Evolutionary conservation across 1,140 invertebrate species (phyloP).

Genomic region (Leptinotarsa undecemlineata): DNA sequence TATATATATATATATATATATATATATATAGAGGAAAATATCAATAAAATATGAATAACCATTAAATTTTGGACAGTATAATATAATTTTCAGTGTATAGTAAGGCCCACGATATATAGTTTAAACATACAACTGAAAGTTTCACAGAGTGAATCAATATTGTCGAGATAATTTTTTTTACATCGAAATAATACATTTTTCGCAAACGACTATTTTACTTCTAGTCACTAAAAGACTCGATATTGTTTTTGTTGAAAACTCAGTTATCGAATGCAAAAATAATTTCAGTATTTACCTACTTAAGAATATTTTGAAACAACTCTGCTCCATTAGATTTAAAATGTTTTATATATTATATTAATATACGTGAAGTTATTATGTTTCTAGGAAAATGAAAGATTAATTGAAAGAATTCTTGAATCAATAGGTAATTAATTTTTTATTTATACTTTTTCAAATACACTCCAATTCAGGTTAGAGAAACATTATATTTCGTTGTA

Average conservation of each 20-base stretch:
- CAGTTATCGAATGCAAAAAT: neutral
- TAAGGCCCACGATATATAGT: slow-evolving; percentile 60
- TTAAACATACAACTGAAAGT: slow-evolving; percentile 57
- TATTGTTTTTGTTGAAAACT: neutral
- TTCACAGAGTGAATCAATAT: slow-evolving; percentile 58
- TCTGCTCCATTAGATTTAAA: too few species aligned
- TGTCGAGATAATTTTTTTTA: slow-evolving; percentile 57
- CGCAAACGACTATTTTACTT: slow-evolving; percentile 43
- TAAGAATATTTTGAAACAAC: too few species aligned
- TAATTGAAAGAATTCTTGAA: too few species aligned
- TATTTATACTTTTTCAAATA: too few species aligned
- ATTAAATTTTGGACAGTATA: slow-evolving; percentile 57
- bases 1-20: neutral
- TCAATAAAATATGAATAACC: slow-evolving; percentile 33
- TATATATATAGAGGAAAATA: neutral
- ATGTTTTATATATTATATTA: too few species aligned
- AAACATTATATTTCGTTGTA: too few species aligned
- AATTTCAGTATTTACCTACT: too few species aligned
- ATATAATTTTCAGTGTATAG: slow-evolving; percentile 58
- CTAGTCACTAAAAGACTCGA: slow-evolving; percentile 42
- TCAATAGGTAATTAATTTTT: too few species aligned
- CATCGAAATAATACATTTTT: slow-evolving; percentile 50
- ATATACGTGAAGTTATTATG: too few species aligned
- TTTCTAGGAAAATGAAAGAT: too few species aligned
- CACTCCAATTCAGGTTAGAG: too few species aligned